These are phyloP conservation scores for Elysia crispata DNA, from an alignment of 2,888 invertebrate genomes.

Conservation along the genomic window DNA sequence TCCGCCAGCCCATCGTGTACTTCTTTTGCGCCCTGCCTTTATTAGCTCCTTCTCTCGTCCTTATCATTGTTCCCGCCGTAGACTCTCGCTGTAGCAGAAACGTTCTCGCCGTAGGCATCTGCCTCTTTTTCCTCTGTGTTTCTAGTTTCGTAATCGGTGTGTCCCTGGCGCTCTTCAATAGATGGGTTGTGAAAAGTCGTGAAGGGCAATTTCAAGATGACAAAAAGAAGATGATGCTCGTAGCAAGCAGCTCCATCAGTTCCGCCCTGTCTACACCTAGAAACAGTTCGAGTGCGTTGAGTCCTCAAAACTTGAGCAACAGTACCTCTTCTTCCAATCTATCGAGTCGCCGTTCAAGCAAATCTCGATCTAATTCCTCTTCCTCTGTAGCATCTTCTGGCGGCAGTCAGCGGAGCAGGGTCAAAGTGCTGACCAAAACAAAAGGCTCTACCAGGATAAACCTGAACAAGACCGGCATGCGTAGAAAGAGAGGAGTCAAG, in stretches of 20 bases:
- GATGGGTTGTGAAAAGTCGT: background rate
- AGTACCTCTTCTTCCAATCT: background rate
- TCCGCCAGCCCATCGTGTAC: background rate
- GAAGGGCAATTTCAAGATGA: background rate
- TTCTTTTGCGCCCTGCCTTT: background rate
- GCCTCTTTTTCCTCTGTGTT: background rate
- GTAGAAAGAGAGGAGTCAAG: background rate
- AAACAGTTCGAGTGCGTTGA: background rate
- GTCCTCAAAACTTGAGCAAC: background rate
- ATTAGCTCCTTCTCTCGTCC: background rate
- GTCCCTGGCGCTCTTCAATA: background rate
- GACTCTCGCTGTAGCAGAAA: background rate
- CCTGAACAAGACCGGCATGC: background rate
- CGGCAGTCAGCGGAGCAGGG: background rate
- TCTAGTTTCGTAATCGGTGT: background rate
- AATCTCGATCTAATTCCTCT: background rate
- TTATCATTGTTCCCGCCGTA: background rate
- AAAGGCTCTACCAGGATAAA: background rate
- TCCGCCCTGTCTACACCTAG: background rate
- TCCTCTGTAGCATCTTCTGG: background rate
- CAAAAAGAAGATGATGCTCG: background rate
- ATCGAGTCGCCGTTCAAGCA: constrained; percentile 1
- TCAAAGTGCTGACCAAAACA: background rate
- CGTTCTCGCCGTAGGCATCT: background rate
- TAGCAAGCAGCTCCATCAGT: background rate